Evolutionary conservation across 2,888 invertebrate genomes (phyloP), one percentile per base, ranked within the genome.

Genomic region (Pegoplata infirma): DNA sequence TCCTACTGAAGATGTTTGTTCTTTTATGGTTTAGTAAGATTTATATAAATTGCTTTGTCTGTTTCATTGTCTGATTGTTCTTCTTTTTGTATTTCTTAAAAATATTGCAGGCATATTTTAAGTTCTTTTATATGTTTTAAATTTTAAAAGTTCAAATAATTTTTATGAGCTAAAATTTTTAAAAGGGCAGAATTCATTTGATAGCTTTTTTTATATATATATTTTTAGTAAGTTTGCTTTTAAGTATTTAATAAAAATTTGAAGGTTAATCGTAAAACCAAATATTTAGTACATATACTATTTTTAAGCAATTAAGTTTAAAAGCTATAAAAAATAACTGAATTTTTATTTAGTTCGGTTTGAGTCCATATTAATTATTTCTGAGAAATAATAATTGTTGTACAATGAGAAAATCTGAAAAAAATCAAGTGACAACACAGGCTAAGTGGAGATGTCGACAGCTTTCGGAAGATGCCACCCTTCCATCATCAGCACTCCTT

Each of bases 171-270:
- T 68, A 32, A 32, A 46, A n/a, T n/a, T n/a, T n/a, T n/a, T n/a
- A n/a, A 46, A 21, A 23, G 28, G 23, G 4, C 3, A 23, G 32
- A 32, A 32, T 32, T 32, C 17, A 16, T 23, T 71, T 21, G 28
- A 59, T 16, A 32, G 32, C 8, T n/a, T 19, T 55, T 61, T 25
- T 63, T 21, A 32, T 51, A 40, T n/a, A n/a, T 21, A 10, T 56
- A 19, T 58, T 51, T 21, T 46, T 46, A 40, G 58, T n/a, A n/a
- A n/a, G 64, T 49, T 49, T 58, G 40, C 49, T 73, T 73, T 58
- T 63, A 63, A 46, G 23, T 0, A 47, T 72, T n/a, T n/a, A n/a
- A n/a, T n/a, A n/a, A n/a, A n/a, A n/a, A n/a, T 23, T 63, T 16
- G 46, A 55, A 63, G 63, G 56, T 51, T 49, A 36, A 25, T 56